phyloP scores from a whole-genome alignment of 2,888 invertebrate genomes.

The Rhogogaster chlorosoma region DNA sequence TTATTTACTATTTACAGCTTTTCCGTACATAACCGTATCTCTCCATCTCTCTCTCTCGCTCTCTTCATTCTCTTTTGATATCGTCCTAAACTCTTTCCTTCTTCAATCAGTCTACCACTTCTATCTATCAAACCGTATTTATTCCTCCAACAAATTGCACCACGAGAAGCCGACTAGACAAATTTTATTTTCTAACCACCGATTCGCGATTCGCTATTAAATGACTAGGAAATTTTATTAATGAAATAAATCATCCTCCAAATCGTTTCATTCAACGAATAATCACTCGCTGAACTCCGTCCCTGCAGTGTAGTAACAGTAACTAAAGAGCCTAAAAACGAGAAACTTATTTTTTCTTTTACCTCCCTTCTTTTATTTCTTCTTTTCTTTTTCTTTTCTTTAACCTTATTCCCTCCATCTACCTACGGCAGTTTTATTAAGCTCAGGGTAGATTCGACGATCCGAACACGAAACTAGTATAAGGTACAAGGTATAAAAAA shows the following conservation, averaged over 20 bases:
- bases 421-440: slow-evolving; percentile 13
- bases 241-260: neutral
- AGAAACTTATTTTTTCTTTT: neutral
- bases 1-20: slow-evolving; percentile 72
- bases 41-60: neutral
- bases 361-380: neutral
- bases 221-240: neutral
- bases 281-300: neutral
- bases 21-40: slow-evolving; percentile 60
- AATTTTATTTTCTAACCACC: neutral
- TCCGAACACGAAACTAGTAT: slow-evolving; percentile 58
- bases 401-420: neutral
- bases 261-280: neutral
- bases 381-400: neutral
- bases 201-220: neutral
- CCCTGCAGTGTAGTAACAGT: neutral
- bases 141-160: neutral
- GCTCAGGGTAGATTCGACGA: slow-evolving; percentile 14
- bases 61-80: neutral
- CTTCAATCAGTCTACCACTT: neutral
- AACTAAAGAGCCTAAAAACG: neutral
- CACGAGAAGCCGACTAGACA: neutral
- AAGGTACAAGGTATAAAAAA: slow-evolving; percentile 3
- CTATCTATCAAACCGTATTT: neutral
- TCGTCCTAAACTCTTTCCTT: neutral